Percentiles rank a stretch among this genome's conserved stretches.
Evolutionary conservation across 2,113 vertebrate species (phyloP).

Genomic region (Lates calcarifer): DNA sequence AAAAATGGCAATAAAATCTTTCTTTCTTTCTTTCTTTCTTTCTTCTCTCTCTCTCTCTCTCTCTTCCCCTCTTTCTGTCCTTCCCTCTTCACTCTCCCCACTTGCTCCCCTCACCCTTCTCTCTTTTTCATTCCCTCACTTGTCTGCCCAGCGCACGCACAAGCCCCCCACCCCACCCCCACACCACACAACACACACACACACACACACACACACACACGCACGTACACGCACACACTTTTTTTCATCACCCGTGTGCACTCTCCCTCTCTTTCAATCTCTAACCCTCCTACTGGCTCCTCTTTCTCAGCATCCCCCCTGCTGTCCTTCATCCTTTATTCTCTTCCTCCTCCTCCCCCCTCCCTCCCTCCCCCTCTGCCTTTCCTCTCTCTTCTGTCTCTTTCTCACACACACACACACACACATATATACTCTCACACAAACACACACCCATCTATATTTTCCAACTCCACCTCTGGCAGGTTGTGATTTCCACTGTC

Average conservation of each 20-base stretch:
- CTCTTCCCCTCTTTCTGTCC: slow-evolving; percentile 40
- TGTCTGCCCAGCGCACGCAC: slow-evolving; percentile 64
- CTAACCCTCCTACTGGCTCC: slow-evolving; percentile 76
- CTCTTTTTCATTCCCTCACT: slow-evolving; percentile 76
- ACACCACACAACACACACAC: neutral
- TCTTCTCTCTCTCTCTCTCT: slow-evolving; percentile 37
- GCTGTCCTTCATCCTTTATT: slow-evolving; percentile 84
- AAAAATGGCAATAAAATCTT: slow-evolving; percentile 83
- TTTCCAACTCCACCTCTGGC: slow-evolving; percentile 85
- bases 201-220: slow-evolving; percentile 25
- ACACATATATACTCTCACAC: slow-evolving; percentile 34
- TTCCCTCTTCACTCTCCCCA: slow-evolving; percentile 50
- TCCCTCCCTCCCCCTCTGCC: slow-evolving; percentile 43
- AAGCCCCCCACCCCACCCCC: slow-evolving; percentile 3
- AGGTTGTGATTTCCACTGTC: slow-evolving; percentile 87
- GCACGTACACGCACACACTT: slow-evolving; percentile 27
- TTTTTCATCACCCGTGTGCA: slow-evolving; percentile 68
- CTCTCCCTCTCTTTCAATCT: slow-evolving; percentile 75
- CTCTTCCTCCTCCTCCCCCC: slow-evolving; percentile 71
- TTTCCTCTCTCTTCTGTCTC: slow-evolving; percentile 36
- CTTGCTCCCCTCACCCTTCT: slow-evolving; percentile 59
- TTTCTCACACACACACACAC: slow-evolving; percentile 37
- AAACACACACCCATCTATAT: slow-evolving; percentile 73
- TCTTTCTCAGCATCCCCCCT: slow-evolving; percentile 82
- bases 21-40: slow-evolving; percentile 66